Evolutionary conservation across 2,888 invertebrate species (phyloP), one percentile per base, ranked within the genome.

Genomic region (Abrostola triplasia): DNA sequence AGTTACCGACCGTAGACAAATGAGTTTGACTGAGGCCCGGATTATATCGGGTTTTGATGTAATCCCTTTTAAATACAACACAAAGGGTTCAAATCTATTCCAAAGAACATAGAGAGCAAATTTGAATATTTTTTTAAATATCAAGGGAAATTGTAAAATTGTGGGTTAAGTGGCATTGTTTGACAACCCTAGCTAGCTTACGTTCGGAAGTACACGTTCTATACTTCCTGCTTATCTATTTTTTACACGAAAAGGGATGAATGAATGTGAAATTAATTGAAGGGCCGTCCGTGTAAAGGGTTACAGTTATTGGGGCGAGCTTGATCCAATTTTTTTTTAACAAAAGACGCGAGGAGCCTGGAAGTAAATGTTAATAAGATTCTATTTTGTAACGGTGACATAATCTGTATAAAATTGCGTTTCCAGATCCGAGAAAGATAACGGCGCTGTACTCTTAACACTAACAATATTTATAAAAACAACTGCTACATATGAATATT

Each of bases 231-330:
- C 82, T 84, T 88, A 83, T 88, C 86, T 87, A 85, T 87, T 88
- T 89, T 89, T 89, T 88, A 78, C 79, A 70, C 70, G 76, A 70
- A 80, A 84, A 86, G 89, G 89, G 88, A 87, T 84, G 84, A 80
- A 89, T 92, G 89, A 92, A 93, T 92, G 89, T 87, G 87, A 89
- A 90, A 91, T 92, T 92, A 92, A 92, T 92, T 92, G 89, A 86
- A 90, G 92, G 91, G 90, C 85, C 81, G 80, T 86, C 79, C 80
- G 59, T 65, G 66, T 73, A 79, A 85, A 88, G 90, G 90, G 89
- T 87, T 81, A 76, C 77, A 74, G 80, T 83, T 83, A 83, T 82
- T 84, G 83, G 86, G 86, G 87, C 80, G 78, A 83, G 81, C 24
- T 57, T 63, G 57, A 66, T 72, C 64, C 13, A 56, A 51, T 70